phyloP scores from a whole-genome alignment of 2,888 invertebrate species.

The Pachydiplax longipennis region DNA sequence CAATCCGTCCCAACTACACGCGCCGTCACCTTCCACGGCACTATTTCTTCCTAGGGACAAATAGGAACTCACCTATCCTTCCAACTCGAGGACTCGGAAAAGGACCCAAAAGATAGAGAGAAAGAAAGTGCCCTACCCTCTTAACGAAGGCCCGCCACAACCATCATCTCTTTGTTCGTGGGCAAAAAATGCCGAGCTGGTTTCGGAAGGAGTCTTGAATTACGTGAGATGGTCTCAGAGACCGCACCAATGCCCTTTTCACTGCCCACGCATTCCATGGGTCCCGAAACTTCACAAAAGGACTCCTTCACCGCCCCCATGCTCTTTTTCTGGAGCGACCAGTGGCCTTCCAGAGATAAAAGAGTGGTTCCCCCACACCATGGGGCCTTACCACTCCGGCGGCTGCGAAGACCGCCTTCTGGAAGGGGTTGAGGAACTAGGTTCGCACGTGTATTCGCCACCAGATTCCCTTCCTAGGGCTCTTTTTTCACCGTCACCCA shows the following conservation, averaged over 20 bases:
- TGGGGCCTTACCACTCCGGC: no score
- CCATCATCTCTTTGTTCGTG: conserved; percentile 20
- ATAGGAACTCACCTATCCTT: no score
- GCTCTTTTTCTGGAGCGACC: not conserved
- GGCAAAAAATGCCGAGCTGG: not conserved
- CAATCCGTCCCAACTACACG: not conserved
- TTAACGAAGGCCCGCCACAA: not conserved
- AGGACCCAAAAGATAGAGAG: no score
- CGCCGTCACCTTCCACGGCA: not conserved
- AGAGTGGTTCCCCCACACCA: not conserved
- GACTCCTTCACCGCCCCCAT: not conserved
- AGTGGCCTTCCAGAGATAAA: not conserved
- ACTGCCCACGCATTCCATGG: not conserved
- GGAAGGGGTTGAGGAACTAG: no score
- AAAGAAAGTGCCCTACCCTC: not conserved
- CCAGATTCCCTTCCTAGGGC: not conserved
- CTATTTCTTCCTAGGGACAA: no score
- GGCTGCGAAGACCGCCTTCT: no score
- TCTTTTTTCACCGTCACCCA: not conserved
- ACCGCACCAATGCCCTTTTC: not conserved
- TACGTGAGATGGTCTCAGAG: not conserved
- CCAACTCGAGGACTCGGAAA: no score
- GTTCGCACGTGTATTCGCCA: no score
- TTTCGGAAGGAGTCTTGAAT: conserved; percentile 22
- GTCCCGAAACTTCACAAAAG: not conserved